These are phyloP conservation scores for Stegophylla sp. DNA, from an alignment of 2,888 invertebrate species.

Conservation along the genomic window DNA sequence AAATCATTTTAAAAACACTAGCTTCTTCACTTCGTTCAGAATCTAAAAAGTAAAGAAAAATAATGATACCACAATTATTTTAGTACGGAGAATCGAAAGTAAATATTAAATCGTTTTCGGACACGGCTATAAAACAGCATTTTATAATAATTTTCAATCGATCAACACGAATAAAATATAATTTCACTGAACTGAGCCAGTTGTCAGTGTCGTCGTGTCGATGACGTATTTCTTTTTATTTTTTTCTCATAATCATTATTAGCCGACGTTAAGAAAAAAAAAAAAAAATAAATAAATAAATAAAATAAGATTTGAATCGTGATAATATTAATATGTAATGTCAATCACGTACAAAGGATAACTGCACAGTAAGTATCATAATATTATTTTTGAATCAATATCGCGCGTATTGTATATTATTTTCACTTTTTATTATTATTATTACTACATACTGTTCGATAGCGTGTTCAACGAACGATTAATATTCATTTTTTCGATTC, in stretches of 20 bases:
- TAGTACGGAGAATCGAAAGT: too few relatives aligned
- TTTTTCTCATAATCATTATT: background rate
- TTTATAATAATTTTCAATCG: conserved; percentile 12
- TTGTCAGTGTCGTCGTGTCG: too few relatives aligned
- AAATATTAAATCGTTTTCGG: too few relatives aligned
- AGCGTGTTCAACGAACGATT: background rate
- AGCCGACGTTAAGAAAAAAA: too few relatives aligned
- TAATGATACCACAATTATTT: too few relatives aligned
- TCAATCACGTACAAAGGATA: background rate
- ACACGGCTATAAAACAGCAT: background rate
- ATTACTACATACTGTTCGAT: background rate
- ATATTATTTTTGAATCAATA: background rate
- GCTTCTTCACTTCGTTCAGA: too few relatives aligned
- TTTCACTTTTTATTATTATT: background rate
- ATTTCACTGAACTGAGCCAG: background rate
- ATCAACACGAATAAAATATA: too few relatives aligned
- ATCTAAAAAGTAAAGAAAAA: too few relatives aligned
- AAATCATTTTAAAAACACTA: too few relatives aligned
- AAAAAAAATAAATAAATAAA: too few relatives aligned
- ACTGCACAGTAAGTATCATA: too few relatives aligned
- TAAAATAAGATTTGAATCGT: background rate
- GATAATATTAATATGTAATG: background rate
- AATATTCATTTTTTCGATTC: conserved; percentile 11
- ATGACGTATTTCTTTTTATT: too few relatives aligned
- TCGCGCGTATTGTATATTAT: background rate